These are phyloP conservation scores for Morelia viridis DNA, from an alignment of 2,797 vertebrate genomes.

Conservation along the genomic window DNA sequence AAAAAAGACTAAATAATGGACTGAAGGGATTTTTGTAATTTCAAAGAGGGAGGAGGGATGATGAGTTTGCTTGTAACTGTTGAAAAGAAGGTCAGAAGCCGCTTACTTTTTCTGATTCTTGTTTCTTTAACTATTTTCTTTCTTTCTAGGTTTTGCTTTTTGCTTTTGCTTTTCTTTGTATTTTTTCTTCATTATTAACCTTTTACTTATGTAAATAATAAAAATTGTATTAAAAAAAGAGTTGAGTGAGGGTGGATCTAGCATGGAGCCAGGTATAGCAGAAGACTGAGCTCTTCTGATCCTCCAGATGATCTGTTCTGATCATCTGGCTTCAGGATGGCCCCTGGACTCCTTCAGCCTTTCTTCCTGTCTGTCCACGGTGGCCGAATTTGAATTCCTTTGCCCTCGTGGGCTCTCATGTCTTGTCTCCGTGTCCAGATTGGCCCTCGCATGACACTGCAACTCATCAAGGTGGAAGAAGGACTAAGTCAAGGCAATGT, in stretches of 20 bases:
- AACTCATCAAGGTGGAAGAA: conserved; percentile 88
- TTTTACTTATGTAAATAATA: neutral
- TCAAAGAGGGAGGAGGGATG: neutral
- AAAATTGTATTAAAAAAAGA: neutral
- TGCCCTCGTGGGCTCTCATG: neutral
- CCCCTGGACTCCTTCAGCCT: too few relatives aligned
- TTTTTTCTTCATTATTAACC: neutral
- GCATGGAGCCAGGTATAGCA: rapidly evolving
- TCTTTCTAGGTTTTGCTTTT: neutral
- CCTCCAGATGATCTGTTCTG: neutral
- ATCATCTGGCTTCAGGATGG: neutral
- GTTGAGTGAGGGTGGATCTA: rapidly evolving
- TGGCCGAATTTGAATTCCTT: neutral
- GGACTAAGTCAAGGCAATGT: conserved; percentile 85
- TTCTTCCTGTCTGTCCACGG: neutral
- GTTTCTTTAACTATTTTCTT: neutral
- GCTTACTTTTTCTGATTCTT: neutral
- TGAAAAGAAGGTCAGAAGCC: neutral
- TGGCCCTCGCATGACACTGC: conserved; percentile 88
- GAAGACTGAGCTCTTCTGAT: neutral
- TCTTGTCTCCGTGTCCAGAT: conserved; percentile 73
- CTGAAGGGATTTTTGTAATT: neutral
- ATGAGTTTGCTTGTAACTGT: neutral
- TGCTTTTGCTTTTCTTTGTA: neutral
- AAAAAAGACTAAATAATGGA: neutral